Evolutionary conservation across 2,888 invertebrate species (phyloP).

Genomic region (Thera obeliscata): DNA sequence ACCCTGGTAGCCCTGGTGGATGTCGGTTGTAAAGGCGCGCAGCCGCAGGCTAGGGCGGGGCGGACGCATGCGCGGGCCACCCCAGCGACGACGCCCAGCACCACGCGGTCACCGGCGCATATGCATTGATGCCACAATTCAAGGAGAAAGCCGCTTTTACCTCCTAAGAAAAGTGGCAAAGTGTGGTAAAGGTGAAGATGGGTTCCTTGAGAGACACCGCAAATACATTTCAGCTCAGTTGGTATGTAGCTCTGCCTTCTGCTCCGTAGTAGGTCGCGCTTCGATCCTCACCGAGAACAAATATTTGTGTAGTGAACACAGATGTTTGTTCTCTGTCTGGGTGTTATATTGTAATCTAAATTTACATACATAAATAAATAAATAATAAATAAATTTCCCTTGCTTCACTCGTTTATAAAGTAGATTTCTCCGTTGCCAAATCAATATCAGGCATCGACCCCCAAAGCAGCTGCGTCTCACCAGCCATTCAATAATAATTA

Average conservation of each 20-base stretch:
- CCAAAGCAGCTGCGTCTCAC: slow-evolving; percentile 26
- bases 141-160: slow-evolving; percentile 13
- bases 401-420: not conserved
- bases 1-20: slow-evolving; percentile 36
- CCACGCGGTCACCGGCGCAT: slow-evolving; percentile 44
- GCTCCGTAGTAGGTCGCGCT: too few species aligned
- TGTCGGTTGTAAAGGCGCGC: slow-evolving; percentile 48
- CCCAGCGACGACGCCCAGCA: slow-evolving; percentile 73
- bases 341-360: too few species aligned
- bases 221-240: not conserved
- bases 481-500: slow-evolving; percentile 51
- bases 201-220: not conserved
- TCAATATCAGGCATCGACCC: slow-evolving; percentile 20
- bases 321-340: too few species aligned
- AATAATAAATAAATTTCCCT: not conserved
- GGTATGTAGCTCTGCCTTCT: too few species aligned
- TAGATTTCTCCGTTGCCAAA: slow-evolving; percentile 15
- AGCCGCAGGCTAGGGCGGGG: slow-evolving; percentile 73
- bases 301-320: too few species aligned
- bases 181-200: not conserved
- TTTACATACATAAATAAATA: too few species aligned
- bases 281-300: too few species aligned
- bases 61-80: slow-evolving; percentile 73
- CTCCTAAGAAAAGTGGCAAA: not conserved
- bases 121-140: slow-evolving; percentile 13